Conservation (phyloP, 1,140 invertebrate genomes). For the Eumeta japonica region DNA sequence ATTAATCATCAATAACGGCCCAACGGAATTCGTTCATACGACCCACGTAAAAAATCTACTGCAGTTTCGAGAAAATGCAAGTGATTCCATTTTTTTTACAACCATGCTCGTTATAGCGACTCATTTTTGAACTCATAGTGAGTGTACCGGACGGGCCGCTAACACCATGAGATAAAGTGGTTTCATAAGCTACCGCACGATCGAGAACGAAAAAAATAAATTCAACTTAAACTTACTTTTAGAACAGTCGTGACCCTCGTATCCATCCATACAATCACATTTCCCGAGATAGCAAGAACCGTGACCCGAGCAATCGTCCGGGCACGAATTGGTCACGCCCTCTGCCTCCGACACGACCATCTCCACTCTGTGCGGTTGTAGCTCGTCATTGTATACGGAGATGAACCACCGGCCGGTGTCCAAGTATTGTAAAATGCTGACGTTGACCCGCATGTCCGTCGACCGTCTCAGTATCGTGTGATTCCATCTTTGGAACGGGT, state of each 20-base stretch:
- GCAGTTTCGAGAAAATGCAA: too few relatives aligned
- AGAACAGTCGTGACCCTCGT: conserved; percentile 87
- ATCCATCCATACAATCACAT: conserved; percentile 95
- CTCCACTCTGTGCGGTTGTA: conserved; percentile 77
- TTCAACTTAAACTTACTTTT: conserved; percentile 69
- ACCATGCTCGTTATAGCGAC: too few relatives aligned
- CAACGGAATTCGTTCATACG: conserved; percentile 1
- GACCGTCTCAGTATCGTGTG: conserved; percentile 62
- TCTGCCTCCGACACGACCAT: conserved; percentile 81
- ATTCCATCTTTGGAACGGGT: conserved; percentile 58
- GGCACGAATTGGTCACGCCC: conserved; percentile 84
- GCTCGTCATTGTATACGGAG: conserved; percentile 92
- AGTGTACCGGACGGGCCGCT: neutral
- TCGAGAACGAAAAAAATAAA: too few relatives aligned
- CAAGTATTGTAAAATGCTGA: conserved; percentile 82
- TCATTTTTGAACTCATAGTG: too few relatives aligned
- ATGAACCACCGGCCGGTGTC: conserved; percentile 94
- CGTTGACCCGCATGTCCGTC: conserved; percentile 73
- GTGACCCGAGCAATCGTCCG: conserved; percentile 90
- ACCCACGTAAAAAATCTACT: too few relatives aligned
- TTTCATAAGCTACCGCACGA: too few relatives aligned
- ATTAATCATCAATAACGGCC: neutral
- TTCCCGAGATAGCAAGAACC: conserved; percentile 93
- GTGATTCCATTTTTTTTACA: too few relatives aligned
- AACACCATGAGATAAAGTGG: too few relatives aligned